These are phyloP conservation scores for Parasteatoda tepidariorum DNA, from an alignment of 1,140 invertebrate species.

Conservation along the genomic window DNA sequence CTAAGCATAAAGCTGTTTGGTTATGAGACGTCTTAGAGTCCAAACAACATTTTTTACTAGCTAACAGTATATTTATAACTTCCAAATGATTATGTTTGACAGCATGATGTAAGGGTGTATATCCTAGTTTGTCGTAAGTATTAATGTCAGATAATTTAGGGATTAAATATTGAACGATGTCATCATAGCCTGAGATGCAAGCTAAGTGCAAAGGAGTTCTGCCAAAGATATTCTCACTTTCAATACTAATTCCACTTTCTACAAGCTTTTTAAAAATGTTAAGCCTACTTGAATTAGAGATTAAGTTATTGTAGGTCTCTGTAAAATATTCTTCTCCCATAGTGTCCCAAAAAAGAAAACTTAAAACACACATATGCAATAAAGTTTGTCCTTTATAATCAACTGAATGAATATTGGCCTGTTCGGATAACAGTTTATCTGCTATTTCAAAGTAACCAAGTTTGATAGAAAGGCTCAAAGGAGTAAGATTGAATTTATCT, in stretches of 20 bases:
- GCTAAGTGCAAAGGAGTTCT: no score
- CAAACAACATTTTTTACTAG: neutral
- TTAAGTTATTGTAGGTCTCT: no score
- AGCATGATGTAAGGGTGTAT: neutral
- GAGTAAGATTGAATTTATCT: slow-evolving; percentile 3
- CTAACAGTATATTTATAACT: neutral
- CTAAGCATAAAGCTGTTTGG: neutral
- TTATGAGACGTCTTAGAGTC: neutral
- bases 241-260: no score
- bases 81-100: neutral
- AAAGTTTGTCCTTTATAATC: no score
- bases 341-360: no score
- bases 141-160: neutral
- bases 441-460: neutral
- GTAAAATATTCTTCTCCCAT: no score
- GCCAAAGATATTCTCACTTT: no score
- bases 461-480: slow-evolving; percentile 82
- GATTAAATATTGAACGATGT: no score
- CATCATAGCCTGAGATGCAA: no score
- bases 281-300: no score
- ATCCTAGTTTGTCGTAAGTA: neutral
- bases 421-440: neutral
- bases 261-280: no score
- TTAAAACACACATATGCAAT: no score
- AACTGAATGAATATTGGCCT: neutral